phyloP scores from a whole-genome alignment of 2,113 vertebrate species.

The Australoheros scitulus region DNA sequence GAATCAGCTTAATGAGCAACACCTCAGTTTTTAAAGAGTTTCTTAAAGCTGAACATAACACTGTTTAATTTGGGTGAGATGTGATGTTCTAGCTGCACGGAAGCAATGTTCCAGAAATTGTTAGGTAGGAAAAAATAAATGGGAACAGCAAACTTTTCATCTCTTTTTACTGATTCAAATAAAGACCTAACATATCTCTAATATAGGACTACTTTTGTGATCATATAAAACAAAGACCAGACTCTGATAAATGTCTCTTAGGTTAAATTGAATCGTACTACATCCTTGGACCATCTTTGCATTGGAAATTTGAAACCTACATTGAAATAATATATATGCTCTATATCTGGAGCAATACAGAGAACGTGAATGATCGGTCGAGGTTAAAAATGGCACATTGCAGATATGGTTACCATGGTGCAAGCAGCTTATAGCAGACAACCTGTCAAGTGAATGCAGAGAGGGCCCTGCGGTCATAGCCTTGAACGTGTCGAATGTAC shows the following conservation, averaged over 20 bases:
- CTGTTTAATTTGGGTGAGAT: not conserved
- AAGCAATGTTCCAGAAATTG: not conserved
- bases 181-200: not conserved
- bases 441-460: not conserved
- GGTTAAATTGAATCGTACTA: no score
- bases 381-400: slow-evolving; percentile 33
- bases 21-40: not conserved
- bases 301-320: not conserved
- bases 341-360: not conserved
- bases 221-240: not conserved
- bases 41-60: not conserved
- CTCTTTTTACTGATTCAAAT: not conserved
- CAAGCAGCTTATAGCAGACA: slow-evolving; percentile 15
- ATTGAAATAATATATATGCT: not conserved
- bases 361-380: not conserved
- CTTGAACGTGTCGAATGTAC: not conserved
- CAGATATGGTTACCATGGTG: slow-evolving; percentile 58
- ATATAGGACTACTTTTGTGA: not conserved
- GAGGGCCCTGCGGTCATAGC: not conserved
- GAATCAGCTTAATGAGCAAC: not conserved
- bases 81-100: not conserved
- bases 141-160: not conserved
- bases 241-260: not conserved
- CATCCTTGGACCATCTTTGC: not conserved
- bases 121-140: not conserved